Base-by-base conservation (phyloP, 2,888 invertebrate species). In the Callinectes sapidus region DNA sequence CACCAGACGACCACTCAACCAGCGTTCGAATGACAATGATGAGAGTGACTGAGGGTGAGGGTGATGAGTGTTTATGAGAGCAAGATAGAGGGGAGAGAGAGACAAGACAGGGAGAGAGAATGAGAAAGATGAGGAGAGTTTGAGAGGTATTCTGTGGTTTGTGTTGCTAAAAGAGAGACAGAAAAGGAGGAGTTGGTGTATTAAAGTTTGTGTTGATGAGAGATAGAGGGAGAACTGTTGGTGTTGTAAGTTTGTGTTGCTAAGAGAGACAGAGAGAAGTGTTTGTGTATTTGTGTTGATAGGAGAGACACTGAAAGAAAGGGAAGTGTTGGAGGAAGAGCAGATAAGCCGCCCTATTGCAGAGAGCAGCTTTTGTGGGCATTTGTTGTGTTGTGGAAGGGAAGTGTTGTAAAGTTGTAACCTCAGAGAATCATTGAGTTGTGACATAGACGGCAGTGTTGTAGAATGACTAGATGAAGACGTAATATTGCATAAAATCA, bases 21-120 rank as follows among this genome's bases (percentile, higher is more conserved):
- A 92, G 32, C 92, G 92, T n/a, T 91, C 92, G 14, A 91, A 92
- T 23, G 94, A 94, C 77, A 92, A 94, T 61, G 94, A 94, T 32
- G 94, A 94, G 77, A 94, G 94, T 87, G 94, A 94, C 48, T 94
- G 85, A 91, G 23, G n/a, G n/a, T n/a, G n/a, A n/a, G n/a, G n/a
- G 28, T 16, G n/a, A 32, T 5, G 55, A 55, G 13, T 10, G 77
- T 13, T 28, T 14, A n/a, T 16, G 32, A 88, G 32, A 88, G 23
- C 2, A 0, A 23, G 13, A n/a, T n/a, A n/a, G n/a, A n/a, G n/a
- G n/a, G n/a, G n/a, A n/a, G n/a, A n/a, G n/a, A n/a, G n/a, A n/a
- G n/a, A n/a, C 48, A 87, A 88, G 39, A 18, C 6, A 71, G 18
- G 18, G 18, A 54, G 23, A n/a, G 54, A 87, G 39, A 39, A 39